A percentile compares a stretch with the other conserved stretches of the same genome.
phyloP scores from a whole-genome alignment of 2,113 vertebrate genomes.

The Leucoraja erinaceus region DNA sequence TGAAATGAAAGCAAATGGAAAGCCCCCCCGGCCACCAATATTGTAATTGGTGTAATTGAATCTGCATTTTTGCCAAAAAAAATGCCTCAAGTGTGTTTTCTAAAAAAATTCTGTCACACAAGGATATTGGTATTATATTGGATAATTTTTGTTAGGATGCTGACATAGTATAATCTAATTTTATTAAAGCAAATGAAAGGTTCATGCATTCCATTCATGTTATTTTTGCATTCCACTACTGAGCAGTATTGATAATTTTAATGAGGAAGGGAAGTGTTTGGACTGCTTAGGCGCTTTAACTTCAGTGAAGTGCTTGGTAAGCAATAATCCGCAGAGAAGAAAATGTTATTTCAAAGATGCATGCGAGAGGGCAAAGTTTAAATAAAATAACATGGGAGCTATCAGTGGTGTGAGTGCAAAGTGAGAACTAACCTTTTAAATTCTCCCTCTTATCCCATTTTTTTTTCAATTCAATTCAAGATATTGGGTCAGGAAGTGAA shows the following conservation, averaged over 20 bases:
- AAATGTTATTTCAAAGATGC: background rate
- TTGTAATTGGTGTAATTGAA: too few relatives aligned
- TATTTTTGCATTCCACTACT: background rate
- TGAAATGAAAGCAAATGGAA: too few relatives aligned
- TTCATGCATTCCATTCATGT: background rate
- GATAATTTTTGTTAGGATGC: background rate
- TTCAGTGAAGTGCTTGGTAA: background rate
- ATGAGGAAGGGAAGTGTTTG: background rate
- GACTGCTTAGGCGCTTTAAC: background rate
- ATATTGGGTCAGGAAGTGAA: background rate
- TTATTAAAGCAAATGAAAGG: background rate
- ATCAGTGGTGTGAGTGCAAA: background rate
- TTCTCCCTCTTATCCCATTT: background rate
- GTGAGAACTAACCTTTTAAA: background rate
- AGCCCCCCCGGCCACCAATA: too few relatives aligned
- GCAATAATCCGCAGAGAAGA: background rate
- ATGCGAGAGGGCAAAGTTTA: background rate
- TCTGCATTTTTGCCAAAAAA: background rate
- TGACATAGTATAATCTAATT: background rate
- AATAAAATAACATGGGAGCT: background rate
- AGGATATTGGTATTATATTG: background rate
- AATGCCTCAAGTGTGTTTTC: too few relatives aligned
- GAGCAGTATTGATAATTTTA: background rate
- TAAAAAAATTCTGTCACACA: background rate
- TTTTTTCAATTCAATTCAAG: constrained; percentile 13